Percentiles rank a stretch among this genome's conserved stretches.
These are phyloP conservation scores for Megalops cyprinoides DNA, from an alignment of 2,797 vertebrate species.

Conservation along the genomic window DNA sequence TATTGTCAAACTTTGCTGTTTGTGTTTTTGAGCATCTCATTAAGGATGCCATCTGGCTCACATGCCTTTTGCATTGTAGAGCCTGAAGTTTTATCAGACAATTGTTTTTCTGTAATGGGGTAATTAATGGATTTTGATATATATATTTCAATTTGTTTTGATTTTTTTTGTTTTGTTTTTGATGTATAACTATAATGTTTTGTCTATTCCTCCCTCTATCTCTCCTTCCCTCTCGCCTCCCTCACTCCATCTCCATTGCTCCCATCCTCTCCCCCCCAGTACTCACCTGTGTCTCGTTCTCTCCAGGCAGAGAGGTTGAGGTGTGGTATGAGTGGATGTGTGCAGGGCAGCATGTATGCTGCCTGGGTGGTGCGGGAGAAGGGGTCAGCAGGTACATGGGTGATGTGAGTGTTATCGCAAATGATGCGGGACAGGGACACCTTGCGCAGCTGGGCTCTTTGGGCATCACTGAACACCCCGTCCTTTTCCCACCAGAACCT, in stretches of 20 bases:
- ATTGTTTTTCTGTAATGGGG: too few relatives aligned
- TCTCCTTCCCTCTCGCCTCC: background rate
- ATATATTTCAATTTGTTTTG: too few relatives aligned
- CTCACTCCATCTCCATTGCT: too few relatives aligned
- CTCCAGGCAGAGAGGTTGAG: conserved; percentile 74
- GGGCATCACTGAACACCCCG: conserved; percentile 78
- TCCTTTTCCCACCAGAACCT: conserved; percentile 93
- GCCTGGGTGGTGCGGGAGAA: conserved; percentile 72
- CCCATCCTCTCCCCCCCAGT: background rate
- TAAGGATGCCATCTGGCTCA: too few relatives aligned
- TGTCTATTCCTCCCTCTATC: background rate
- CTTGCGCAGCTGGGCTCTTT: conserved; percentile 67
- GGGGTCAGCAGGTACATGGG: conserved; percentile 75
- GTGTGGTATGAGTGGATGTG: conserved; percentile 64
- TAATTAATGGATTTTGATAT: too few relatives aligned
- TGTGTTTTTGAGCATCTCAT: too few relatives aligned
- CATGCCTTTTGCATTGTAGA: too few relatives aligned
- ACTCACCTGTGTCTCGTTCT: conserved; percentile 67
- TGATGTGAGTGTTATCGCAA: conserved; percentile 86
- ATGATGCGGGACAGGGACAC: conserved; percentile 82
- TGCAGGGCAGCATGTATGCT: conserved; percentile 71
- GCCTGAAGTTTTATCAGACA: too few relatives aligned
- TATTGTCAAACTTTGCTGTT: too few relatives aligned
- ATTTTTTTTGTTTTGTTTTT: too few relatives aligned
- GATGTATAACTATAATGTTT: too few relatives aligned